Conservation (phyloP, 2,113 vertebrate genomes). For the Phoenicopterus ruber region DNA sequence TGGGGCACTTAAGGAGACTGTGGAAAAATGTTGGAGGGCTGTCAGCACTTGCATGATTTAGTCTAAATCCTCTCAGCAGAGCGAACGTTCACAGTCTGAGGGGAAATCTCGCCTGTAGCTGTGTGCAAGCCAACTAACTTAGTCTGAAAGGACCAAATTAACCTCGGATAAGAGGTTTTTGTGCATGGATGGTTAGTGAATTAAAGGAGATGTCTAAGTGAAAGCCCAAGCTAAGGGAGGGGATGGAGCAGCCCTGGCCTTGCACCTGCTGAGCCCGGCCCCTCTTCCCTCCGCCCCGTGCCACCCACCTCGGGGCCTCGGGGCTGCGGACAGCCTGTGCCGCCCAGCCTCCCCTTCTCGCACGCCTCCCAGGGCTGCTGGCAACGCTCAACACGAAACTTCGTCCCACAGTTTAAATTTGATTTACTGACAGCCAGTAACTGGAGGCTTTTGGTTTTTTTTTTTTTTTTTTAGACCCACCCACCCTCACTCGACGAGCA, state of each 20-base stretch:
- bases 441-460: not conserved
- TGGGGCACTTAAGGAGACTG: not conserved
- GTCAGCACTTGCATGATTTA: conserved; percentile 24
- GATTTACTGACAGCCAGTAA: not conserved
- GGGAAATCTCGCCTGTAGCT: conserved; percentile 46
- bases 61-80: conserved; percentile 13
- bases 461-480: not conserved
- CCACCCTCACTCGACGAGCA: not conserved
- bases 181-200: conserved; percentile 31
- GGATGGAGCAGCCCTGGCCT: not conserved
- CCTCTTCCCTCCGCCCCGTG: accelerated
- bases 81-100: not conserved
- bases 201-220: not conserved
- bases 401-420: not conserved
- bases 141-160: conserved; percentile 62
- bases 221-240: not conserved
- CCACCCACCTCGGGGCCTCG: accelerated
- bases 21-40: not conserved
- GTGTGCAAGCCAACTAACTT: conserved; percentile 22
- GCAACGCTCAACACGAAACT: not conserved
- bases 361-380: not conserved
- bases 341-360: not conserved
- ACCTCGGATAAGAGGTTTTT: conserved; percentile 57
- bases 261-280: accelerated
- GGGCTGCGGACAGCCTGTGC: not conserved